Conservation (phyloP, 2,113 vertebrate genomes). For the Donacobius atricapilla region DNA sequence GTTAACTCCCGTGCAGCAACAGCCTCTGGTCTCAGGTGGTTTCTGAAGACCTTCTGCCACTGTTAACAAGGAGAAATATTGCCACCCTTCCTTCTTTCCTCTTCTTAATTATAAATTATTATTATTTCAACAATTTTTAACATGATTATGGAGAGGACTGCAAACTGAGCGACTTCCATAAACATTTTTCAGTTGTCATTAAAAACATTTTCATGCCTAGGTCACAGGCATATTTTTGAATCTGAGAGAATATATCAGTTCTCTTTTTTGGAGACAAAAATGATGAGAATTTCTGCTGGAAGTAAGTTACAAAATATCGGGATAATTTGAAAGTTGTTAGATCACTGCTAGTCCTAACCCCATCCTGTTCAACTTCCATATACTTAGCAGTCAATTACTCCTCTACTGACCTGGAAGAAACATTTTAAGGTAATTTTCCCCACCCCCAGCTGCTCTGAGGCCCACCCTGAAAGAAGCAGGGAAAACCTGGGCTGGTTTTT, state of each 20-base stretch:
- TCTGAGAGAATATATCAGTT: background rate
- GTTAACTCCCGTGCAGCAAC: accelerated
- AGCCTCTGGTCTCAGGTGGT: accelerated
- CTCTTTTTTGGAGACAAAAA: background rate
- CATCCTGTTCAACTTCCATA: background rate
- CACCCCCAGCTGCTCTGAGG: background rate
- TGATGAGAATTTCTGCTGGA: background rate
- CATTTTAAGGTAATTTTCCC: background rate
- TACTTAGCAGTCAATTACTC: background rate
- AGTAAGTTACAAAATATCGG: background rate
- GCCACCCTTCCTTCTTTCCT: background rate
- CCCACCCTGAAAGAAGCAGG: background rate
- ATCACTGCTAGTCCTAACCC: background rate
- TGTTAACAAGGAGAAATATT: background rate
- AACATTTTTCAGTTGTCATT: background rate
- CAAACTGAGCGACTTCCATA: background rate
- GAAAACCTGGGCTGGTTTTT: background rate
- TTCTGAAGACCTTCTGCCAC: background rate
- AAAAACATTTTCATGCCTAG: background rate
- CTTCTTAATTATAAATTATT: background rate
- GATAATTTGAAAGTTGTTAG: background rate
- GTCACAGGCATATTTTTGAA: background rate
- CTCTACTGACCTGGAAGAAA: background rate
- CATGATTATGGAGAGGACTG: background rate
- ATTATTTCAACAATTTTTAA: background rate